Conservation (phyloP, 2,113 vertebrate species). For the Zosterops hypoxanthus region DNA sequence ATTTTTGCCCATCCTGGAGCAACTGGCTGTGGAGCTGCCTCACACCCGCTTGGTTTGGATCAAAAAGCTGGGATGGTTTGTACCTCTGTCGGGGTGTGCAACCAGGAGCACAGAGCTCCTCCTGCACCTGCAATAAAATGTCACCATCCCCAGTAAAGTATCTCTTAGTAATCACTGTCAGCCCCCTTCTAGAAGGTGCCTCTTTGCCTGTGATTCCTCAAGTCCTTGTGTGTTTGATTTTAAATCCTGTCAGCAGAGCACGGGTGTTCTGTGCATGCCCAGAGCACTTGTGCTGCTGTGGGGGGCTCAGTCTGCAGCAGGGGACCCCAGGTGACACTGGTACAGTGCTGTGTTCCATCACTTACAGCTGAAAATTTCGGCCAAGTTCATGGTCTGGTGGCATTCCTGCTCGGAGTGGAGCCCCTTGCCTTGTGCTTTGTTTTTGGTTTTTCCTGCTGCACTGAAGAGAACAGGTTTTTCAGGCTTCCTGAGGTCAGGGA, state of each 20-base stretch:
- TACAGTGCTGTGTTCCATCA: fast-evolving
- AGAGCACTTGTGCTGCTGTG: neutral
- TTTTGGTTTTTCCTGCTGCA: constrained; percentile 46
- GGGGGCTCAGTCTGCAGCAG: neutral
- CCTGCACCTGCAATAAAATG: neutral
- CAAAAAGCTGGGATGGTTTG: neutral
- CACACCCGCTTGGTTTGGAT: neutral
- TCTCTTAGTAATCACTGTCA: neutral
- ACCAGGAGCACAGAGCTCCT: neutral
- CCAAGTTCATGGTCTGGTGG: neutral
- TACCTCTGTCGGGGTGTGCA: neutral
- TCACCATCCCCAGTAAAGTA: neutral
- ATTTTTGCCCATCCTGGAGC: constrained; percentile 19
- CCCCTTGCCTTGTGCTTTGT: neutral
- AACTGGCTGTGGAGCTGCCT: constrained; percentile 21
- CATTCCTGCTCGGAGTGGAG: neutral
- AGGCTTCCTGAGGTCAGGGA: constrained; percentile 61
- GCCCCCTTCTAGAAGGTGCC: neutral
- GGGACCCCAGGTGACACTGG: neutral
- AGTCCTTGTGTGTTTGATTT: neutral
- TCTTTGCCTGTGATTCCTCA: neutral
- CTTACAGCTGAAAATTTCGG: neutral
- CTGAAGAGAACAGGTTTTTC: constrained; percentile 62
- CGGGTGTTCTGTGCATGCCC: too few species aligned
- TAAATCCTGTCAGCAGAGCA: neutral